Evolutionary conservation across 2,888 invertebrate species (phyloP), one percentile per base, ranked within the genome.

Genomic region (Ophioninae sp.): DNA sequence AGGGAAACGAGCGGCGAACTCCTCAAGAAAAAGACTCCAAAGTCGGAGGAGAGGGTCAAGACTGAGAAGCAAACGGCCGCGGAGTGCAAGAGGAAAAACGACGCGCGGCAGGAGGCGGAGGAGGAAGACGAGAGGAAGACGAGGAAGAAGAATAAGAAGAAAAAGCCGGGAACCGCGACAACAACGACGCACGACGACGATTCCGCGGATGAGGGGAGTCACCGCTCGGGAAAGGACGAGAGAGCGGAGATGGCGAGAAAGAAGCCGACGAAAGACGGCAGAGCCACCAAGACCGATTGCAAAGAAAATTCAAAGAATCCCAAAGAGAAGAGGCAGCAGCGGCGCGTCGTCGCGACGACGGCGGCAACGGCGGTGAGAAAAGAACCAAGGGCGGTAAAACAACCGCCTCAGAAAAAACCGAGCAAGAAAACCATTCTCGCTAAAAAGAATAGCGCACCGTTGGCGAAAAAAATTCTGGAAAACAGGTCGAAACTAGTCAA

Each of bases 401-500:
- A 88, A 39, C 84, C 17, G 39, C 22, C 44, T n/a, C 73, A 51
- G 22, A 85, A 84, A 37, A 84, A 81, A 73, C 30, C 73, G 20
- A 30, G 76, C 63, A 82, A 85, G 58, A 83, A 81, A 87, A 86
- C 79, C 72, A 79, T 88, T 83, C 87, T 92, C 51, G 89, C 88
- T 7, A 91, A 91, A 81, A 91, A 91, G 73, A 83, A 90, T 61
- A 87, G 88, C 83, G 85, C 90, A 59, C 89, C 91, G 9, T 87
- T 91, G 61, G 89, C 87, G 72, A 93, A 93, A 64, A 93, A 91
- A 82, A 85, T 91, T 72, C 86, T 90, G 20, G 91, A 91, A 80
- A 93, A 91, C 82, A 92, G 92, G 86, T 87, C 91, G 85, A 92
- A 92, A 82, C 89, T 92, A 90, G 91, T 90, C 88, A 91, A 91